These are phyloP conservation scores for Astropecten irregularis DNA, from an alignment of 53 echinoderm and acorn worm genomes.

Conservation along the genomic window DNA sequence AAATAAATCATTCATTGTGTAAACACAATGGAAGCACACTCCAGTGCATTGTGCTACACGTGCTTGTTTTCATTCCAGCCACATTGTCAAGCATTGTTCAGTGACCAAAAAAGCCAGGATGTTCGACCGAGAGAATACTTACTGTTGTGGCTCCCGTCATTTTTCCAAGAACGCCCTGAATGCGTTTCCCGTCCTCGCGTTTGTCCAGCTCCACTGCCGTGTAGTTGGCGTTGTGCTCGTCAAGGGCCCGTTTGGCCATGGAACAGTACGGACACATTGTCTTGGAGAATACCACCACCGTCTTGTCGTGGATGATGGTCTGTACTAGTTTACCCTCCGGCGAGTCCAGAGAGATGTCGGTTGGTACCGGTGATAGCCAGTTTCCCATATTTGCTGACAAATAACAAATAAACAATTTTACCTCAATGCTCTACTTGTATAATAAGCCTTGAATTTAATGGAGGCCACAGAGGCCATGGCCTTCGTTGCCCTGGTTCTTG, in stretches of 20 bases:
- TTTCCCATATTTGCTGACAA: slow-evolving; percentile 47
- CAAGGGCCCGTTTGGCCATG: slow-evolving; percentile 79
- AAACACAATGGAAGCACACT: too few relatives aligned
- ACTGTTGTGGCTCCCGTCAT: slow-evolving; percentile 88
- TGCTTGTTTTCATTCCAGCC: too few relatives aligned
- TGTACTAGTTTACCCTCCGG: slow-evolving; percentile 52
- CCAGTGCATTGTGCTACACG: too few relatives aligned
- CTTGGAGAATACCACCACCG: slow-evolving; percentile 95
- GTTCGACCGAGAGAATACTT: too few relatives aligned
- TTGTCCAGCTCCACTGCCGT: slow-evolving; percentile 76
- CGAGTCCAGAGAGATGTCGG: slow-evolving; percentile 33
- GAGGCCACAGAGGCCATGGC: too few relatives aligned
- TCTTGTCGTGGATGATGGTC: slow-evolving; percentile 83
- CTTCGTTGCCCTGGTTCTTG: too few relatives aligned
- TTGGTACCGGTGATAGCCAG: slow-evolving; percentile 29
- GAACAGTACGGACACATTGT: slow-evolving; percentile 79
- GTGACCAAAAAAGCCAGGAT: too few relatives aligned
- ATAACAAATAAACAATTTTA: too few relatives aligned
- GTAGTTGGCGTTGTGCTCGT: slow-evolving; percentile 79
- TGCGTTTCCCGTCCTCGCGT: slow-evolving; percentile 66
- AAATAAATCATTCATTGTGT: too few relatives aligned
- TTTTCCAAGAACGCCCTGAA: slow-evolving; percentile 78
- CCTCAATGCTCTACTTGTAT: too few relatives aligned
- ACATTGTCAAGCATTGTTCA: too few relatives aligned
- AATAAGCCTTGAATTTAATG: too few relatives aligned